Conservation (phyloP, 53 echinoderm and acorn worm species). For the Paelopatides confundens region DNA sequence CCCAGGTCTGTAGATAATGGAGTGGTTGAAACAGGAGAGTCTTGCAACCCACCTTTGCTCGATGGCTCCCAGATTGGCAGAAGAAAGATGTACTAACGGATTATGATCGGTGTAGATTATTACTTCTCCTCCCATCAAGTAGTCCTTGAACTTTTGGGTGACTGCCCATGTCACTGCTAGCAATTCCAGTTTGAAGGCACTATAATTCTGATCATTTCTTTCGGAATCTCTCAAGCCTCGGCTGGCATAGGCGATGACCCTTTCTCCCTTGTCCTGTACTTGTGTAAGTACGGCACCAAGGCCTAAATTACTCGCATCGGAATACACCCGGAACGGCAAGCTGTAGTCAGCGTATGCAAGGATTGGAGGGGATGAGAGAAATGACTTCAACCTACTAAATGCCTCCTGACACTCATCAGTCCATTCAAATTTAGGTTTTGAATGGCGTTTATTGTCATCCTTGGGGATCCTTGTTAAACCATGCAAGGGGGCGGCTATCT, state of each 20-base stretch:
- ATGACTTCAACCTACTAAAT: constrained; percentile 45
- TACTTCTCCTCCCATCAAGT: too few relatives aligned
- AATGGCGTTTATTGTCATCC: too few relatives aligned
- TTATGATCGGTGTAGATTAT: constrained; percentile 38
- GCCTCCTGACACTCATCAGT: constrained; percentile 42
- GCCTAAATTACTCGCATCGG: constrained; percentile 65
- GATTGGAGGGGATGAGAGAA: constrained; percentile 53
- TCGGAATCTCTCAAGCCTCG: constrained; percentile 41
- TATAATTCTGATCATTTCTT: constrained; percentile 53
- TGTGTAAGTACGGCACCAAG: constrained; percentile 64
- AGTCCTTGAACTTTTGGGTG: constrained; percentile 58
- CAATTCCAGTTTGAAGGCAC: constrained; percentile 58
- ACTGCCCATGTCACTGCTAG: constrained; percentile 62
- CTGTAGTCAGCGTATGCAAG: constrained; percentile 59
- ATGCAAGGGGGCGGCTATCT: too few relatives aligned
- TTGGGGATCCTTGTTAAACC: too few relatives aligned
- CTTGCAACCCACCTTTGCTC: too few relatives aligned
- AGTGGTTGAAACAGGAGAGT: constrained; percentile 7
- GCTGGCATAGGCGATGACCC: constrained; percentile 65
- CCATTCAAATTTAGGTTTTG: not conserved
- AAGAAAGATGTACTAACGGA: not conserved
- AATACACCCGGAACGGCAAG: constrained; percentile 58
- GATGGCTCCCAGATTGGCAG: constrained; percentile 4
- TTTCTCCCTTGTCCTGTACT: constrained; percentile 30
- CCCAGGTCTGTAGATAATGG: constrained; percentile 38